Base-by-base conservation (phyloP, 1,140 invertebrate genomes). In the Sesamia nonagrioides region DNA sequence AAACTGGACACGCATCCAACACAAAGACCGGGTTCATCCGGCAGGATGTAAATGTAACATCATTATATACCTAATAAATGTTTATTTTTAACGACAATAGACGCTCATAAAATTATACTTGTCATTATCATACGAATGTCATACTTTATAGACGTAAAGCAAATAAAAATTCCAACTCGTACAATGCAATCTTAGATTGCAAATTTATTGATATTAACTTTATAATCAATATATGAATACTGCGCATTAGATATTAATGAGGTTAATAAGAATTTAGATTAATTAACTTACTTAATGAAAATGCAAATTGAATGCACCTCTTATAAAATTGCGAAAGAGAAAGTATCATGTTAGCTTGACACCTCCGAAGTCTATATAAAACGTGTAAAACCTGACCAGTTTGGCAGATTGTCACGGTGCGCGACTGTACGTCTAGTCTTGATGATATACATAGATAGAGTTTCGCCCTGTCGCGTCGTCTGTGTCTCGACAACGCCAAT, bases 21-120 rank as follows among this genome's bases (percentile, higher is more conserved):
- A 58, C 42, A 81, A 76, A 52, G 11, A 58, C 11, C 50, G 35
- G 35, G 52, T 60, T 42, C 88, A 83, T 89, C 90, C 89, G 63
- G 89, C 84, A 89, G 89, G 90, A 91, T 87, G 82, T 84, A 66
- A 69, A 83, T 90, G 82, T n/a, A 83, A 84, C 82, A 84, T 86
- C 54, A 74, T 74, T 60, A 58, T 75, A 66, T 75, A 72, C 83
- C 40, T 2, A 40, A 56, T 48, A 13, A 68, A 52, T 21, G 7
- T 68, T 85, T 89, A 88, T 91, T 86, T 90, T 88, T 88, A 89
- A 86, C 77, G 69, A 83, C 79, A 63, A 40, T 42, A 21, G 37
- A 50, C 37, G 42, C 7, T 13, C 35, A 33, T 74, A 79, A 74
- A 79, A 40, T 27, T 54, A 40, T 78, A 50, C 50, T 68, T 66